Conservation (phyloP, 2,797 vertebrate species). For the Amniataba percoides region DNA sequence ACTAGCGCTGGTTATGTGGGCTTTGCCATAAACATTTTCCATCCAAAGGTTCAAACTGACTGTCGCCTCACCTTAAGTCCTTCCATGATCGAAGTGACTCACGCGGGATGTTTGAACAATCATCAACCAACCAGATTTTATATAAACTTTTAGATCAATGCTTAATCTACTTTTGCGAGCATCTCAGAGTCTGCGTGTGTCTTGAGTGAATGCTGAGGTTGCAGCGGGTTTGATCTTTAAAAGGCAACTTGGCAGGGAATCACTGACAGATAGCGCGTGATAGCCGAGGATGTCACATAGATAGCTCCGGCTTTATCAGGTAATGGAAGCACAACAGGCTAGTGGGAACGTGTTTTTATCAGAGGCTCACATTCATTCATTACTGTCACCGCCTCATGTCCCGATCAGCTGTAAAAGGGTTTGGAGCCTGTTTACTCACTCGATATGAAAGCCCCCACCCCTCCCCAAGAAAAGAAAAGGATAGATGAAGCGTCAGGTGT, state of each 20-base stretch:
- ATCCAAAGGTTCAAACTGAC: slow-evolving; percentile 38
- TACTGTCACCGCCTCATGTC: background rate
- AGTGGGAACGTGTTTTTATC: background rate
- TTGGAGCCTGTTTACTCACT: background rate
- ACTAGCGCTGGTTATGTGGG: slow-evolving; percentile 5
- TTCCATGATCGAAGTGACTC: background rate
- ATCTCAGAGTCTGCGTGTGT: no score
- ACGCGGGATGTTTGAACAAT: slow-evolving; percentile 42
- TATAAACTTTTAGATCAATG: slow-evolving; percentile 38
- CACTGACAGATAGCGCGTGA: slow-evolving; percentile 52
- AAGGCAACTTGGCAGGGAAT: slow-evolving; percentile 26
- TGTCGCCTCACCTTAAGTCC: background rate
- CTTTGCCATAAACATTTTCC: slow-evolving; percentile 45
- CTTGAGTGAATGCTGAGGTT: no score
- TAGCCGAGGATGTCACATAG: slow-evolving; percentile 17
- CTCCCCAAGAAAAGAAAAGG: background rate
- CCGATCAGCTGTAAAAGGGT: background rate
- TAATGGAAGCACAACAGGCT: background rate
- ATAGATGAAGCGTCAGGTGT: background rate
- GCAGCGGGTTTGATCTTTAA: slow-evolving; percentile 14
- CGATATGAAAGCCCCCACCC: background rate
- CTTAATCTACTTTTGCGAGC: background rate
- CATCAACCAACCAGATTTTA: slow-evolving; percentile 50
- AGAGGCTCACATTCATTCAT: background rate
- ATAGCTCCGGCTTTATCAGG: slow-evolving; percentile 31